Conservation (phyloP, 2,797 vertebrate genomes). For the Thunnus albacares region DNA sequence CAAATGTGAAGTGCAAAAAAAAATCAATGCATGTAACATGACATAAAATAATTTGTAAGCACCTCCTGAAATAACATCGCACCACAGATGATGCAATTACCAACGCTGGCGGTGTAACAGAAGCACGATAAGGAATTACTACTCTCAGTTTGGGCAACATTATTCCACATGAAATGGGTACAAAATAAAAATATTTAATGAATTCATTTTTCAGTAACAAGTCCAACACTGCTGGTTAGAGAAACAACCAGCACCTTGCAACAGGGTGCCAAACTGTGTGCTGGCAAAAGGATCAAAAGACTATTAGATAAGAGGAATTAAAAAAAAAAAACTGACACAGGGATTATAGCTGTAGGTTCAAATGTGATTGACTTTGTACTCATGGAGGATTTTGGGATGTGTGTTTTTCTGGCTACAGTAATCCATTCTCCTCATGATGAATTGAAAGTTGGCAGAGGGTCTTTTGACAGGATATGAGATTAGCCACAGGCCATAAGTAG, state of each 20-base stretch:
- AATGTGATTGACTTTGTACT: conserved; percentile 69
- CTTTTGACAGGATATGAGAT: conserved; percentile 57
- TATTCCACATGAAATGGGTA: conserved; percentile 4
- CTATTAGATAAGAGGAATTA: conserved; percentile 55
- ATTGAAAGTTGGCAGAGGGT: conserved; percentile 48
- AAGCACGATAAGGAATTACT: conserved; percentile 8
- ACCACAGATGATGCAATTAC: conserved; percentile 29
- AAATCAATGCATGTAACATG: background rate
- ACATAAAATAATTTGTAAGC: conserved; percentile 22
- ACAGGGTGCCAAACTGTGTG: conserved; percentile 27
- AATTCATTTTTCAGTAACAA: background rate
- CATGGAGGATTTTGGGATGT: conserved; percentile 53
- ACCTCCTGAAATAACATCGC: conserved; percentile 18
- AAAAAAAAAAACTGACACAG: conserved; percentile 47
- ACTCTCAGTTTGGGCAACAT: background rate
- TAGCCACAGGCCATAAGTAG: conserved; percentile 45
- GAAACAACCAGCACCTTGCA: conserved; percentile 1
- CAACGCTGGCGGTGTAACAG: conserved; percentile 27
- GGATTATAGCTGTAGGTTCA: conserved; percentile 64
- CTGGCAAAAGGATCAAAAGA: conserved; percentile 56
- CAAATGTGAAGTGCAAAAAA: background rate
- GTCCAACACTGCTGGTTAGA: conserved; percentile 8
- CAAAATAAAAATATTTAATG: conserved; percentile 16
- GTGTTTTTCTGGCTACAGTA: conserved; percentile 51
- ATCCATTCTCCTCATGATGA: conserved; percentile 53